Base-by-base conservation (phyloP, 2,113 vertebrate genomes). In the Nothoprocta perdicaria region DNA sequence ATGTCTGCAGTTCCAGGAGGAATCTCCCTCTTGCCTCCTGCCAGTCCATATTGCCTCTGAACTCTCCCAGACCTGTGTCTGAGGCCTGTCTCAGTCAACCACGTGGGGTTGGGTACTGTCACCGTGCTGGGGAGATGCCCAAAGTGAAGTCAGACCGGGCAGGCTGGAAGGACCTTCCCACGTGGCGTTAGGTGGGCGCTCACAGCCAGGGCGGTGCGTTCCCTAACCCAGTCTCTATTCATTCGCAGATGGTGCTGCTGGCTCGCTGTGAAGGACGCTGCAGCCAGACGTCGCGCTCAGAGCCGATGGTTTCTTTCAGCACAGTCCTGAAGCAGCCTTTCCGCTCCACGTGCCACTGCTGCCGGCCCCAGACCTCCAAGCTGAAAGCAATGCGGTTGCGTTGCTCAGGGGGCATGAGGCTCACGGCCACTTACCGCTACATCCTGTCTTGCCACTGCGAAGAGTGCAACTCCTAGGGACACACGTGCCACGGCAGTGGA, bases 401-500 rank as follows among this genome's bases (percentile, higher is more conserved):
- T 52, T 99, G 99, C 88, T 96, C 98, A 1, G 99, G 98, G 6
- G 99, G 99, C 41, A 98, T 98, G 74, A 97, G 99, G 84, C 98
- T 99, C 83, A 99, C 99, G 0, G 99, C 99, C 94, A 99, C 99
- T 33, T 99, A 99, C 96, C 98, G 99, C 92, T 99, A 99, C 97
- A 99, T 99, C 97, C 98, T 99, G 7, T 99, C 99, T 77, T 99
- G 99, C 97, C 98, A 98, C 97, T 99, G 99, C 0, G 98, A 99
- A 96, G 99, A 99, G 94, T 99, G 99, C 97, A 99, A 98, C 96
- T 99, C 98, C 76, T 98, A 97, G 96, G 96, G 88, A 52, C 1
- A 2, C 0, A 40, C 45, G 41, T 17, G 35, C 10, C 40, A 1
- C 15, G 7, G 69, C 38, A n/a, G 19, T 5, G 7, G 3, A 11